These are phyloP conservation scores for Sipha maydis DNA, from an alignment of 2,888 invertebrate species.

Conservation along the genomic window DNA sequence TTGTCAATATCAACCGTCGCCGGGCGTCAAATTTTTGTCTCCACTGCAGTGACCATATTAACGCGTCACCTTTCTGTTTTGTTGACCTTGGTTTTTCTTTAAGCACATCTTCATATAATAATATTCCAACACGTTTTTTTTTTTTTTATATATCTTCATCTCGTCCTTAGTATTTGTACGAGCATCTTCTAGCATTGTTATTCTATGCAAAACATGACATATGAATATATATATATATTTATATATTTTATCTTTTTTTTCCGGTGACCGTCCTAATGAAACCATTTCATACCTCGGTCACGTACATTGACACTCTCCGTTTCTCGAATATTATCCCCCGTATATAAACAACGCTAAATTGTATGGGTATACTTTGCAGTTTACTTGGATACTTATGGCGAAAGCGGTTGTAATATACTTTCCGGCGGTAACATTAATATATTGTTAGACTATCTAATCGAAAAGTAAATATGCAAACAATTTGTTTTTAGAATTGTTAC, in stretches of 20 bases:
- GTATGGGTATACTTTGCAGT: not conserved
- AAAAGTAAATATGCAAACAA: slow-evolving; percentile 21
- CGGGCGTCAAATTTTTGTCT: slow-evolving; percentile 10
- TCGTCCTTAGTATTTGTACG: slow-evolving; percentile 18
- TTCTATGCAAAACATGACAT: slow-evolving; percentile 54
- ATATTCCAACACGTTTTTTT: slow-evolving; percentile 29
- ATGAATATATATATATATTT: slow-evolving; percentile 8
- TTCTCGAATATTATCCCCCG: not conserved
- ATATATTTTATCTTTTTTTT: not conserved
- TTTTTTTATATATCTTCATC: slow-evolving; percentile 35
- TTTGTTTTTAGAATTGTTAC: not conserved
- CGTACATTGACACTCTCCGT: slow-evolving; percentile 55
- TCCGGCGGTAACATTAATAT: not conserved
- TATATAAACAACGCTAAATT: not conserved
- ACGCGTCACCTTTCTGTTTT: slow-evolving; percentile 41
- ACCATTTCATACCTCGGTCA: slow-evolving; percentile 49
- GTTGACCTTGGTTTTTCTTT: slow-evolving; percentile 41
- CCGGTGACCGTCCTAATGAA: slow-evolving; percentile 37
- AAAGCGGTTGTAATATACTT: slow-evolving; percentile 19
- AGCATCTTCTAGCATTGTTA: slow-evolving; percentile 30
- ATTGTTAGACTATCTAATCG: slow-evolving; percentile 19
- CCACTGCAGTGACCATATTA: slow-evolving; percentile 40
- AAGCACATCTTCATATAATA: slow-evolving; percentile 21
- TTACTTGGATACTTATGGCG: not conserved
- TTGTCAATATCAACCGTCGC: slow-evolving; percentile 10